Base-by-base conservation (phyloP, 2,888 invertebrate species). In the Drosophila kuntzei region DNA sequence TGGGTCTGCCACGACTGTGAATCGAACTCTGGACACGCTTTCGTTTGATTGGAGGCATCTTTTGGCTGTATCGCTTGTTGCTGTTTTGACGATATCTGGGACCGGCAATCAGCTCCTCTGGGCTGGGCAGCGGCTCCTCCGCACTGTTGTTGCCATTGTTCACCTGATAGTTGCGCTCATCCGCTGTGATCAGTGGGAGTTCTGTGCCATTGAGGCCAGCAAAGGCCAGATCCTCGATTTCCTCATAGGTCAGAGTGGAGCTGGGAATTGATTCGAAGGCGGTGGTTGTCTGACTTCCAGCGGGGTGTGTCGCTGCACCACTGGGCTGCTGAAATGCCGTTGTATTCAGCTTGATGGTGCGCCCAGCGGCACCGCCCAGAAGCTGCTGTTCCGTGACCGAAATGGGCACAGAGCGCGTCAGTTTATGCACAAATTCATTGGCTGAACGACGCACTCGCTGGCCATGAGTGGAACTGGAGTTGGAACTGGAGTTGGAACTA, bases 181-280 rank as follows among this genome's bases (percentile, higher is more conserved):
- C 74, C 2, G 75, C 53, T 0, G 29, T 60, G 14, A 55, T 78
- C 0, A 78, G 50, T 0, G 75, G 58, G 1, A 85, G 7, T 14
- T 88, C 85, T 0, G 91, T 91, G 62, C 89, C 92, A 74, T 92
- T 92, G 8, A 92, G 71, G 8, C 89, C 90, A 4, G 89, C 86
- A 63, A 93, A 90, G 2, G 92, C 92, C 1, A 91, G 70, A 77
- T 92, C 79, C 67, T 92, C 92, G 1, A 91, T 69, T 59, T 88
- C 72, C 34, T 87, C 85, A 60, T 90, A 91, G 0, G 89, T 57
- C 32, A 77, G 60, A 1, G 55, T 76, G 8, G 58, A 25, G 1
- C 37, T 47, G 11, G 43, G 6, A 11, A 47, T 27, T 14, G 62
- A 6, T 5, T 57, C 53, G n/a, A 55, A 22, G 16, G 25, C 20